Base-by-base conservation (phyloP, 2,113 vertebrate species). In the Nyctibius bracteatus region DNA sequence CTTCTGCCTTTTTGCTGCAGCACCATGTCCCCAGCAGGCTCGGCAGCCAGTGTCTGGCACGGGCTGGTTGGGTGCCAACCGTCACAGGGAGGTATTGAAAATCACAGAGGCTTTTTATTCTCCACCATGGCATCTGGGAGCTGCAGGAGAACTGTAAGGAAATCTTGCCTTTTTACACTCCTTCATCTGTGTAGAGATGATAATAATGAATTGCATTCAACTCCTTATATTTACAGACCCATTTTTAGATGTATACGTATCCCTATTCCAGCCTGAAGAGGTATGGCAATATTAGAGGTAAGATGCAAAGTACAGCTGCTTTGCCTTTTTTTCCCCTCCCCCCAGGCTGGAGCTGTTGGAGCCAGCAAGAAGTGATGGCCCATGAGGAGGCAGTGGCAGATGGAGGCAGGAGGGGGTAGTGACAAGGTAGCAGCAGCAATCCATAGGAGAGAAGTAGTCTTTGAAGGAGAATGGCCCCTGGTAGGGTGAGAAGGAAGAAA, bases 1-100 rank as follows among this genome's bases (percentile, higher is more conserved):
- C 47, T 81, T 35, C 49, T 68, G 79, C 43, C 43, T 44, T 78
- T 84, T 68, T n/a, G 51, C 72, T 47, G n/a, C 39, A 43, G 75
- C 33, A 5, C 24, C 0, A 0, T 2, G 0, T 66, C 67, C 79
- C 68, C 73, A 37, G 88, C 1, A 5, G 66, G 25, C 61, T 39
- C 28, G 5, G 75, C 90, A 86, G 92, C 39, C 21, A 3, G 31
- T 85, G 81, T 25, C 85, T 85, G 79, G 58, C 9, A 8, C 44
- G 14, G 70, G 51, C 59, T 90, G 96, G 81, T 37, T 0, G 27
- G 31, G 28, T 67, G 65, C 96, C 94, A 93, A 51, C 73, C 9
- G 1, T 27, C 19, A 49, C 86, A 54, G 57, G 79, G 92, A 21
- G 54, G 39, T 35, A 16, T 33, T 79, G 81, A 84, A 61, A 81